These are phyloP conservation scores for Tetragnatha versicolor DNA, from an alignment of 1,140 invertebrate species.

Conservation along the genomic window DNA sequence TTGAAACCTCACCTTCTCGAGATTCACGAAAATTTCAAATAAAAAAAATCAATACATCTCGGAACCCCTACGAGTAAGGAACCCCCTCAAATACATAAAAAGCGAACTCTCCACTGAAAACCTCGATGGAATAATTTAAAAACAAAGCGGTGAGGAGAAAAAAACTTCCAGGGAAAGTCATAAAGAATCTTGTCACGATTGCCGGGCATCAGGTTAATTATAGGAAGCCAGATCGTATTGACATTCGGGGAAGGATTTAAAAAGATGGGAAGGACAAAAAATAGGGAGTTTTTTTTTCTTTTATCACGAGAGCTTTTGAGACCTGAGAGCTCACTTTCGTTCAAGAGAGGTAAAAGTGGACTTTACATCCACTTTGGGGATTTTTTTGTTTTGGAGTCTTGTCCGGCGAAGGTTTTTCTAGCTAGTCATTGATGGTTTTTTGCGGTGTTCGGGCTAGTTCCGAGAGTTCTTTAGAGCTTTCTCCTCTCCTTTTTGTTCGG, in stretches of 20 bases:
- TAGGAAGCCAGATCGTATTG: slow-evolving; percentile 35
- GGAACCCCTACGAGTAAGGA: neutral
- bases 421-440: too few relatives aligned
- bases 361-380: slow-evolving; percentile 11
- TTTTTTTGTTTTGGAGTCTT: neutral
- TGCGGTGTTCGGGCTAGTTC: too few relatives aligned
- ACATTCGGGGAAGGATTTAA: slow-evolving; percentile 17
- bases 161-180: neutral
- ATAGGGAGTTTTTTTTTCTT: neutral
- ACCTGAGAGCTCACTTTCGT: slow-evolving; percentile 16
- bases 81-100: neutral
- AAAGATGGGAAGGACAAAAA: neutral
- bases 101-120: neutral
- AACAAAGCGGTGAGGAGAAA: neutral
- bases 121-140: slow-evolving; percentile 12
- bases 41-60: neutral
- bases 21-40: too few relatives aligned
- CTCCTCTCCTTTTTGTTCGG: too few relatives aligned
- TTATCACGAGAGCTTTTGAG: neutral
- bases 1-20: too few relatives aligned
- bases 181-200: slow-evolving; percentile 23
- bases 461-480: too few relatives aligned
- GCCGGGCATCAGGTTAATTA: slow-evolving; percentile 44
- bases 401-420: neutral
- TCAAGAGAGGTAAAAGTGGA: neutral